Conservation (phyloP, 2,888 invertebrate genomes). For the Tineola bisselliella region DNA sequence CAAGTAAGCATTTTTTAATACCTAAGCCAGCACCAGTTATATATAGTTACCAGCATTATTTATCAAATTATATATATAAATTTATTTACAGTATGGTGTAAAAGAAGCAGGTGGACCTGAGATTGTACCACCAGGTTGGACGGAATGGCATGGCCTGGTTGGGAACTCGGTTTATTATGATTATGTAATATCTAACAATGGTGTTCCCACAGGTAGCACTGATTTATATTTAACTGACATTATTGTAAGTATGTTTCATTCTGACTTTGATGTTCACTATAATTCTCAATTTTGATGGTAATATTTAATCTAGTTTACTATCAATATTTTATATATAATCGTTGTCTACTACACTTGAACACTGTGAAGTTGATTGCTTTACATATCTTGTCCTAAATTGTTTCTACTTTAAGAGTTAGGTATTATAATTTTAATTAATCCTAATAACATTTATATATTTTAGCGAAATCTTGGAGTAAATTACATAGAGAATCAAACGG, state of each 20-base stretch:
- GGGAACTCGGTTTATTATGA: conserved; percentile 95
- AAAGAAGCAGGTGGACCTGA: conserved; percentile 68
- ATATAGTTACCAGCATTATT: no score
- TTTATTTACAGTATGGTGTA: conserved; percentile 73
- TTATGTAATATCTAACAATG: conserved; percentile 86
- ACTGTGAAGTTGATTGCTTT: no score
- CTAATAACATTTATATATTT: conserved; percentile 1
- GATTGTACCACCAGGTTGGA: conserved; percentile 85
- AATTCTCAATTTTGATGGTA: no score
- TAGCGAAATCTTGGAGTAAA: conserved; percentile 44
- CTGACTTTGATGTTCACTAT: conserved; percentile 15
- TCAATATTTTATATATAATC: no score
- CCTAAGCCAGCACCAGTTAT: no score
- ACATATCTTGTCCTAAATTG: no score
- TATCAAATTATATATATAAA: no score
- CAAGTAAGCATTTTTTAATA: conserved; percentile 59
- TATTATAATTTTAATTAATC: no score
- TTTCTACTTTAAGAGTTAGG: no score
- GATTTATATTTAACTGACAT: conserved; percentile 86
- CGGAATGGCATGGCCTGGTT: conserved; percentile 85
- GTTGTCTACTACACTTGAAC: no score
- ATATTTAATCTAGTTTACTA: no score
- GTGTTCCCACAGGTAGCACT: conserved; percentile 71
- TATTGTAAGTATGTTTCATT: conserved; percentile 66
- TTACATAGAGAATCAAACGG: conserved; percentile 50